Evolutionary conservation across 2,888 invertebrate species (phyloP).

Genomic region (Drosophila macrospina): DNA sequence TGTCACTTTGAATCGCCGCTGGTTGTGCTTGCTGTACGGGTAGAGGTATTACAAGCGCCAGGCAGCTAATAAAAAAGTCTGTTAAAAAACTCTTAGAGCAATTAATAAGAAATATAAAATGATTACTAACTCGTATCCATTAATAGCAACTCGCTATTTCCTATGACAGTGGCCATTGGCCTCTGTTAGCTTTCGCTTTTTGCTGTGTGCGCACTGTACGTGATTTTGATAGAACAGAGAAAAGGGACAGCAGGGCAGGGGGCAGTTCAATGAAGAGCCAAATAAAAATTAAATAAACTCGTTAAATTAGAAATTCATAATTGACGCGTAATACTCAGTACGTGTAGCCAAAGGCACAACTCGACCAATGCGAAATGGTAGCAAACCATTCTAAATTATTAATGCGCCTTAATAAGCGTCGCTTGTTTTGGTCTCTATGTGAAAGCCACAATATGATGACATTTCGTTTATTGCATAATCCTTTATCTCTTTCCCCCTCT

Average conservation of each 20-base stretch:
- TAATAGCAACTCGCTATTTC: constrained; percentile 53
- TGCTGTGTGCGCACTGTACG: constrained; percentile 53
- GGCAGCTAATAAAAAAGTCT: not conserved
- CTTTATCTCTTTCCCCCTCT: constrained; percentile 35
- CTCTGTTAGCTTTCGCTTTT: constrained; percentile 82
- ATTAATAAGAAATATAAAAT: constrained; percentile 51
- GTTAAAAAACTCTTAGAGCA: constrained; percentile 23
- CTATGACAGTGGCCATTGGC: constrained; percentile 83
- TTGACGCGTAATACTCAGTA: constrained; percentile 69
- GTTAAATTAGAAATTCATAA: constrained; percentile 76
- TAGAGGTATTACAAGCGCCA: constrained; percentile 31
- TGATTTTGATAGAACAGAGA: constrained; percentile 60
- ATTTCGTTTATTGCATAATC: constrained; percentile 77
- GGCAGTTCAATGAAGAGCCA: not conserved
- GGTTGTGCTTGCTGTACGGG: not conserved
- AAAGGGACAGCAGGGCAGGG: constrained; percentile 7
- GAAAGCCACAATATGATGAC: constrained; percentile 67
- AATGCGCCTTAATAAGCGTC: constrained; percentile 67
- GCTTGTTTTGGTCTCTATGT: constrained; percentile 49
- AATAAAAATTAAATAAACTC: constrained; percentile 25
- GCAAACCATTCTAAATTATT: constrained; percentile 73
- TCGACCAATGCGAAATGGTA: constrained; percentile 54
- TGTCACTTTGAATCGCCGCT: constrained; percentile 44
- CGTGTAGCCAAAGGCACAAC: constrained; percentile 37
- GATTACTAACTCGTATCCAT: constrained; percentile 21